phyloP scores from a whole-genome alignment of 2,888 invertebrate species.

The Lumbricus terrestris region DNA sequence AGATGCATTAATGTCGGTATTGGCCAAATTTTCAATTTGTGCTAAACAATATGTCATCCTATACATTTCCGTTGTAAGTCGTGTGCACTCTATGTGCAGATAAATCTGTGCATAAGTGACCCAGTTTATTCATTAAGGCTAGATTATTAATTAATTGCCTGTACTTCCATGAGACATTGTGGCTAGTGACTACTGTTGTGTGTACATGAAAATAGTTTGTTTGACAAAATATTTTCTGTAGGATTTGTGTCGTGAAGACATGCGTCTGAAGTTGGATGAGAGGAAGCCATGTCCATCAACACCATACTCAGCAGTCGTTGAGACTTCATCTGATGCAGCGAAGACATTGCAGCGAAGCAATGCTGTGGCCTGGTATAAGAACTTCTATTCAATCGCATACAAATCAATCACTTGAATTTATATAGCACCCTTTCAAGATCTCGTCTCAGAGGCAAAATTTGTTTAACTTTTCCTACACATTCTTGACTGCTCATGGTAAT shows the following conservation, averaged over 20 bases:
- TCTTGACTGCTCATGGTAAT: neutral
- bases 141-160: neutral
- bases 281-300: neutral
- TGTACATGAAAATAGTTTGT: neutral
- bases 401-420: no score
- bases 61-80: neutral
- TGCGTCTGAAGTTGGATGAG: neutral
- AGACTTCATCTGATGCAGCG: neutral
- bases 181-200: neutral
- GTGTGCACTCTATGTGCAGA: neutral
- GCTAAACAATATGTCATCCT: neutral
- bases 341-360: conserved; percentile 3
- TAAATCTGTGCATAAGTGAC: neutral
- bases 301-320: neutral
- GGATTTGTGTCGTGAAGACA: conserved; percentile 11
- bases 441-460: no score
- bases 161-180: no score
- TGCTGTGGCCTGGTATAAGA: neutral
- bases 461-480: neutral
- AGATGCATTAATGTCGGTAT: neutral
- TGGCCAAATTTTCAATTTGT: neutral
- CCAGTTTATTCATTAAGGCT: neutral
- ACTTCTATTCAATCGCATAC: no score
- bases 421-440: no score
- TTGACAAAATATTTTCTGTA: neutral